phyloP scores from a whole-genome alignment of 2,113 vertebrate species.

The Hassar affinis region DNA sequence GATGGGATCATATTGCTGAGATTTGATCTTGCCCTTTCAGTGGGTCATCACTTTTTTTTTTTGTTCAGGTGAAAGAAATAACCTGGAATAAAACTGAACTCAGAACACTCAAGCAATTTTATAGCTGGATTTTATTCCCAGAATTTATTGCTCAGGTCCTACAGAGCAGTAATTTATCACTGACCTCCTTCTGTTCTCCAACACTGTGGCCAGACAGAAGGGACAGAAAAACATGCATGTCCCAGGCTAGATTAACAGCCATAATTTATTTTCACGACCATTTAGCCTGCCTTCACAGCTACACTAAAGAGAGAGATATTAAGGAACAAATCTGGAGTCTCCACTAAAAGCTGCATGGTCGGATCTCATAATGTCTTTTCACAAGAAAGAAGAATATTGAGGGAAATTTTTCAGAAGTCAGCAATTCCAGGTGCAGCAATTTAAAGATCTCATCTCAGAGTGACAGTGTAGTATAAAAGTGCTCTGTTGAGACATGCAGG shows the following conservation, averaged over 20 bases:
- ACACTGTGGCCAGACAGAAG: not conserved
- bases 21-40: constrained; percentile 82
- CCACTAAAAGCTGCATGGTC: not conserved
- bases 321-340: not conserved
- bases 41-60: constrained; percentile 73
- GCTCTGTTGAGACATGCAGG: not conserved
- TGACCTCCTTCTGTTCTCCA: constrained; percentile 15
- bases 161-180: constrained; percentile 3
- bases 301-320: constrained; percentile 19
- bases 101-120: constrained; percentile 9
- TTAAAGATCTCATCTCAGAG: constrained; percentile 10
- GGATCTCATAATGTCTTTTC: constrained; percentile 5
- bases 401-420: not conserved
- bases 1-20: constrained; percentile 52
- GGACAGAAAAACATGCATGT: constrained; percentile 3
- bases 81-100: constrained; percentile 44
- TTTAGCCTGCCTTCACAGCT: constrained; percentile 1
- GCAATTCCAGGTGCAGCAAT: not conserved
- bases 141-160: constrained; percentile 23
- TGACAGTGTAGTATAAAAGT: not conserved
- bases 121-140: constrained; percentile 19
- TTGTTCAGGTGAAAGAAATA: constrained; percentile 5
- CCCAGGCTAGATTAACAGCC: constrained; percentile 1
- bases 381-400: not conserved
- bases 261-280: constrained; percentile 14